Evolutionary conservation across 2,113 vertebrate genomes (phyloP).

Genomic region (Tympanuchus pallidicinctus): DNA sequence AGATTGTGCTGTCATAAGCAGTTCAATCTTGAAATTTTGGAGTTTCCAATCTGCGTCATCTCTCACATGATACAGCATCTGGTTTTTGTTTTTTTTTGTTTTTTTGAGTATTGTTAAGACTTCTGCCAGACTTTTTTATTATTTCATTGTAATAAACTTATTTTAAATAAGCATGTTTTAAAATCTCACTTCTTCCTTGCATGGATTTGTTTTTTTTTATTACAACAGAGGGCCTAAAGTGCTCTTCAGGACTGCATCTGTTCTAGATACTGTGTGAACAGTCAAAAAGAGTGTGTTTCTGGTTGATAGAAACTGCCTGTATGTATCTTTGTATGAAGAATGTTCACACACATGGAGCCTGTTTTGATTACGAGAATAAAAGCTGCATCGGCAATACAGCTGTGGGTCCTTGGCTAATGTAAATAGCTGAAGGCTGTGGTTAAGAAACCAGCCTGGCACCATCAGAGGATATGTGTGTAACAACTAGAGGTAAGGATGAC

Average conservation of each 20-base stretch:
- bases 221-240: neutral
- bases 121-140: conserved; percentile 76
- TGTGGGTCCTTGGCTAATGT: neutral
- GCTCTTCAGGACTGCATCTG: conserved; percentile 24
- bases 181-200: conserved; percentile 25
- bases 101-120: conserved; percentile 66
- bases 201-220: conserved; percentile 24
- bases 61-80: conserved; percentile 45
- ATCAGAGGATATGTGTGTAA: neutral
- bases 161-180: conserved; percentile 75
- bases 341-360: conserved; percentile 19
- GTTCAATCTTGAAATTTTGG: conserved; percentile 10
- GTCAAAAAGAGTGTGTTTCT: neutral
- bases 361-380: conserved; percentile 30
- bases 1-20: neutral
- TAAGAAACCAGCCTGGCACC: neutral
- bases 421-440: neutral
- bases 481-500: neutral
- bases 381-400: neutral
- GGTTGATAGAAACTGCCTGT: conserved; percentile 40
- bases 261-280: conserved; percentile 39
- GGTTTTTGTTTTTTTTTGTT: neutral
- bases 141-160: conserved; percentile 81
- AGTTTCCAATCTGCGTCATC: conserved; percentile 28
- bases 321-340: conserved; percentile 47